Evolutionary conservation across 2,888 invertebrate genomes (phyloP), one percentile per base, ranked within the genome.

Genomic region (Xestoiulus laeticollis): DNA sequence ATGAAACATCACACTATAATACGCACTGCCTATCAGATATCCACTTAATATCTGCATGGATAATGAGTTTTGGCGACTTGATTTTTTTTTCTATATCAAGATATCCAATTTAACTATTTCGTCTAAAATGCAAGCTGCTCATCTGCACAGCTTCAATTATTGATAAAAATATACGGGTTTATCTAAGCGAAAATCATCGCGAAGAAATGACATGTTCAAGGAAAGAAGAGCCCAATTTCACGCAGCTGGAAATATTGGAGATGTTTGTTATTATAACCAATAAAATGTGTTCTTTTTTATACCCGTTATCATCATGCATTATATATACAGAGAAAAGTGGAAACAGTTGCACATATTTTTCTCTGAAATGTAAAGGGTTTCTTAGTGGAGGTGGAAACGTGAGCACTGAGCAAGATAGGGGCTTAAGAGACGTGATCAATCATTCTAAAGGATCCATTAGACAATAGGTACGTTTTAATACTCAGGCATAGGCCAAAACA

Each of bases 351-450:
- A 30, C 78, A 30, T 78, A 78, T 78, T 30, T 78, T 10, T 3
- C 78, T 26, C 78, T 78, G 30, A 30, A 78, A 78, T 26, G 78
- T 30, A 78, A 68, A 78, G 78, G 78, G 30, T 26, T 78, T 78
- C 78, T 30, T 78, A 78, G 78, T 14, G 30, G 14, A 78, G 78
- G 78, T 78, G 78, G 43, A 44, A 85, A 85, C 85, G 85, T 85
- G 85, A 22, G 22, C 10, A 85, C 22, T 44, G 85, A 85, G 43
- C 44, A 43, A 43, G 85, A 85, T 43, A 12, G 44, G 44, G 44
- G 38, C 85, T 85, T 85, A 85, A 85, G 85, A 44, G 85, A 85
- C 85, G 85, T 85, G 85, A 85, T 85, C 85, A 85, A 85, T 85
- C 38, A 85, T 85, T 85, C 85, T 44, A 85, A 85, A 44, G 38